Base-by-base conservation (phyloP, 2,888 invertebrate species). In the Diadromus collaris region DNA sequence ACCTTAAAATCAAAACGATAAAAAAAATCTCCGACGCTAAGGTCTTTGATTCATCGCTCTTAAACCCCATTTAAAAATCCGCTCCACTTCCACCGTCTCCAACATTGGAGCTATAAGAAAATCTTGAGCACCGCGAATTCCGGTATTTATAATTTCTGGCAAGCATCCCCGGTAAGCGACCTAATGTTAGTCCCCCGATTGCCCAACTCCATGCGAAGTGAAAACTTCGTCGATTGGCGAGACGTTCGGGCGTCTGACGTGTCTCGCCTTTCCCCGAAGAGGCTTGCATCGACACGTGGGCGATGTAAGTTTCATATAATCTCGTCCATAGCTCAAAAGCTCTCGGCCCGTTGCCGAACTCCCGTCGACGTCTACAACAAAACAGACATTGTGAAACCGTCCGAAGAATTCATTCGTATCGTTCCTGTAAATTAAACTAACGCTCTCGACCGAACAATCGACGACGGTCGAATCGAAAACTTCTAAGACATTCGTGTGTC, bases 131-230 rank as follows among this genome's bases (percentile, higher is more conserved):
- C 82, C 83, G 84, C 84, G 83, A 88, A 88, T 88, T 86, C 85
- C 87, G 88, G 86, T 89, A 90, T 90, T 90, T 90, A 89, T 89
- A 90, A 89, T 88, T 88, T 85, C 83, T 90, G 90, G 90, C 90
- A 90, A 88, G 83, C 76, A 38, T 86, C 84, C 83, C 81, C 76
- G 76, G 72, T 80, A 82, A 82, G 83, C 80, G 76, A 69, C 84
- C 87, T 87, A 88, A 89, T 88, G 88, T 87, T 87, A 86, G 87
- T 83, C 64, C 34, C 61, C 58, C 61, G 78, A 83, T 89, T 89
- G 81, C 88, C 84, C 85, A 89, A 85, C 81, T 51, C 5, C 79
- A 71, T 79, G 64, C 75, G 72, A 58, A 58, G 16, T 29, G 68
- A 76, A 72, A 76, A 80, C 67, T 48, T 74, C 48, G 70, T 72